Evolutionary conservation across 2,113 vertebrate genomes (phyloP), one percentile per base, ranked within the genome.

Genomic region (Plotosus lineatus): DNA sequence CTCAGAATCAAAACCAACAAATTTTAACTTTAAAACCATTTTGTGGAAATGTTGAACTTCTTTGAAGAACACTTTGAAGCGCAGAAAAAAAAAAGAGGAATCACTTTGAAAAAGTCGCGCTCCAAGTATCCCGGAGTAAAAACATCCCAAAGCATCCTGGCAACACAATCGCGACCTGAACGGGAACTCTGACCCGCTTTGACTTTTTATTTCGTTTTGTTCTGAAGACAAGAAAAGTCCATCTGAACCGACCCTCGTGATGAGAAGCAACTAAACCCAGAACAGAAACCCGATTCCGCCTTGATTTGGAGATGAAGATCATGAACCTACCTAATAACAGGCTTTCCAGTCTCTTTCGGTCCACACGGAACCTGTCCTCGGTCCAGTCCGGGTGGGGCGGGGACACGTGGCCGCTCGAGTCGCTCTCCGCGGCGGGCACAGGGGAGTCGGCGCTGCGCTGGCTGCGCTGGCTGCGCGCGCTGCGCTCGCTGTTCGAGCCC

Each of bases 361-460:
- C 97, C 94, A 98, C 97, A 65, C 97, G 95, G 90, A 98, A 98
- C 88, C 97, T 91, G 90, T 98, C 97, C 90, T 98, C 97, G n/a
- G 95, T 95, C 96, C 96, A 97, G 89, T 97, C 95, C 38, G 96
- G 96, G 82, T 96, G 94, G 78, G 90, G 89, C 69, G 93, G 87
- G 63, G 87, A 90, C 86, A 88, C 91, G 72, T 91, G 93, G 51
- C 93, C 93, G 87, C 93, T 92, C 75, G 95, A 90, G 78, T 97
- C 96, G 88, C 96, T 96, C 90, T 97, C 96, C 4, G 96, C 96
- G 50, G 94, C 95, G 28, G 95, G 94, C 40, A 94, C 46, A 2
- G 97, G 96, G 5, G 97, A 97, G 89, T 97, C 96, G 17, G 95
- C 89, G 91, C 97, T 97, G 72, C 97, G 95, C 91, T 97, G 96